Base-by-base conservation (phyloP, 2,797 vertebrate species). In the Acestrorhynchus altus region DNA sequence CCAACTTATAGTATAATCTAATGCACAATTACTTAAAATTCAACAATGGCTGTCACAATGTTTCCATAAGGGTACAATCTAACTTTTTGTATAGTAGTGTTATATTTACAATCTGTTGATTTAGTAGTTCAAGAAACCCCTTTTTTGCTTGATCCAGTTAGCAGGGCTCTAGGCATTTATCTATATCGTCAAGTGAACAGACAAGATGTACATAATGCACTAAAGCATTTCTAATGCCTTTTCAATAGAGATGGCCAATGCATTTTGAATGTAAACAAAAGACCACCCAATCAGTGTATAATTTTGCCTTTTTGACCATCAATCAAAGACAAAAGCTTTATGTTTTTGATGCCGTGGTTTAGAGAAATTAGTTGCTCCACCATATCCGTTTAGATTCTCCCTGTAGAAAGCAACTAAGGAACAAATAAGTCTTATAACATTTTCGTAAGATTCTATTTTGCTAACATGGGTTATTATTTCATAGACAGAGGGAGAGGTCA, bases 391-490 rank as follows among this genome's bases (percentile, higher is more conserved):
- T 92, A 84, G 90, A 92, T 91, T 93, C 92, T 93, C 93, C 91
- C 91, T 93, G 91, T 92, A 94, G 88, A 90, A 94, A 93, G 90
- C 90, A 87, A 91, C 88, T 88, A 91, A 91, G 76, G 89, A 87
- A 88, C 92, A 86, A 88, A 93, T 85, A 87, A 90, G 88, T 89
- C 89, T 89, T 92, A 92, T 89, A 90, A 91, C 91, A 87, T 87
- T 93, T 94, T 93, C 83, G 86, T 94, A 92, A 93, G 86, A 90
- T 94, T 93, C 93, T 94, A 94, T 95, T 95, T 95, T 95, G 93
- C 92, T 95, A 95, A 93, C 90, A 91, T 94, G 90, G 92, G 91
- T 92, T 94, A 93, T 95, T 93, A 92, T 95, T 94, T 94, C 92
- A 91, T 94, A 93, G 91, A 92, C 91, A 91, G 91, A 91, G 92